Base-by-base conservation (phyloP, 1,140 invertebrate species). In the Aphelenchoides besseyi region DNA sequence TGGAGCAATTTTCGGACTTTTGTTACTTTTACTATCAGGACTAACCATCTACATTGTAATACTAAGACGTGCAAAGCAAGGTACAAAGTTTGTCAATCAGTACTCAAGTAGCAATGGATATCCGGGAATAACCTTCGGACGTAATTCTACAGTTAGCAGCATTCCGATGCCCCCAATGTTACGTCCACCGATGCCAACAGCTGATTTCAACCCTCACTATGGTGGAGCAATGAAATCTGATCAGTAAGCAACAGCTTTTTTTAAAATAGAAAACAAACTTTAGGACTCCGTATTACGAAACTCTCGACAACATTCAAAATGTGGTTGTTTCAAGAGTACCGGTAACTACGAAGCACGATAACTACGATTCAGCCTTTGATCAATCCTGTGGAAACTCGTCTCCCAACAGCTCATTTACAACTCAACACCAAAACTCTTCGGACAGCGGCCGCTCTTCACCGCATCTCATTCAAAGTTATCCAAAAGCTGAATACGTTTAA, bases 131-230 rank as follows among this genome's bases (percentile, higher is more conserved):
- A 8, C 18, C 5, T 8, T 59, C 55, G 55, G 5, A 33, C 18
- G 55, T 23, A 28, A 59, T 48, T 59, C 55, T 8, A 33, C 32
- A 16, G 63, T 66, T 30, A n/a, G 32, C 32, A 66, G 30, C 63
- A 66, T 66, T 66, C 63, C 63, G 2, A 41, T 66, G 63, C 63
- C 63, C 23, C 63, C 63, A 2, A 66, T 66, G 63, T 35, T 66
- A 12, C 63, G 55, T 8, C 55, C 55, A 23, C 55, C 55, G 5
- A 8, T 59, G 26, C 5, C 18, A 8, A 5, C 55, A 23, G 26
- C 5, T 28, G 55, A 59, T 8, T 8, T 48, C 41, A 23, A 48
- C 55, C 18, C 5, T 23, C 55, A 33, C 5, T 59, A 8, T 8
- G 18, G 18, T 33, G 55, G 55, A 59, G 18, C 55, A 5, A 23